phyloP scores from a whole-genome alignment of 2,888 invertebrate genomes.

The Deilephila porcellus region DNA sequence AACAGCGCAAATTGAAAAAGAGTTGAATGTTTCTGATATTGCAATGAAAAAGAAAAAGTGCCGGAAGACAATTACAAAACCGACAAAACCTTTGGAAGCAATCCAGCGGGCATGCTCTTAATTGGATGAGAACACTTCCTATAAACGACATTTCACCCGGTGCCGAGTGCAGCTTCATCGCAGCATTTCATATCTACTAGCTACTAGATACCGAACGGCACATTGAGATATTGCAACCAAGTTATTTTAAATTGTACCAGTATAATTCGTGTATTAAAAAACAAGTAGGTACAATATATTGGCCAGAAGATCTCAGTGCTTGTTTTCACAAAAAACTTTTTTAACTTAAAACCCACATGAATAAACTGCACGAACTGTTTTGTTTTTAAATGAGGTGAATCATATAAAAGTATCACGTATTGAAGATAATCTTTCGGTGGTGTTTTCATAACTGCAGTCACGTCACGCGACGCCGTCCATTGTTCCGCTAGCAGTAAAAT shows the following conservation, averaged over 20 bases:
- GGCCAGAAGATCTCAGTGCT: not conserved
- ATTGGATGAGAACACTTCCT: constrained; percentile 83
- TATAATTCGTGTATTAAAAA: not conserved
- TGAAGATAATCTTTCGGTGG: constrained; percentile 54
- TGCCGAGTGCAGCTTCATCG: constrained; percentile 37
- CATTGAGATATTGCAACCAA: not conserved
- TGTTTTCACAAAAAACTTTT: not conserved
- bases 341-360: not conserved
- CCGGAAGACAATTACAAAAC: constrained; percentile 77
- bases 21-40: constrained; percentile 44
- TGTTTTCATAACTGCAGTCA: constrained; percentile 57
- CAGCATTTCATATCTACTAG: constrained; percentile 51
- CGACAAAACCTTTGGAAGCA: constrained; percentile 77
- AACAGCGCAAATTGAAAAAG: constrained; percentile 48
- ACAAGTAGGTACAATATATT: not conserved
- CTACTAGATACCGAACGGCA: not conserved
- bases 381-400: constrained; percentile 41
- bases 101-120: constrained; percentile 79
- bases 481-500: constrained; percentile 64
- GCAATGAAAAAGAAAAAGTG: constrained; percentile 63
- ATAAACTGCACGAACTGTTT: constrained; percentile 32
- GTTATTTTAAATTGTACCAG: not conserved
- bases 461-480: constrained; percentile 64
- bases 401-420: constrained; percentile 52
- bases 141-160: constrained; percentile 70